Percentiles rank a stretch among this genome's conserved stretches.
phyloP scores from a whole-genome alignment of 2,113 vertebrate genomes.

The Strix aluco region DNA sequence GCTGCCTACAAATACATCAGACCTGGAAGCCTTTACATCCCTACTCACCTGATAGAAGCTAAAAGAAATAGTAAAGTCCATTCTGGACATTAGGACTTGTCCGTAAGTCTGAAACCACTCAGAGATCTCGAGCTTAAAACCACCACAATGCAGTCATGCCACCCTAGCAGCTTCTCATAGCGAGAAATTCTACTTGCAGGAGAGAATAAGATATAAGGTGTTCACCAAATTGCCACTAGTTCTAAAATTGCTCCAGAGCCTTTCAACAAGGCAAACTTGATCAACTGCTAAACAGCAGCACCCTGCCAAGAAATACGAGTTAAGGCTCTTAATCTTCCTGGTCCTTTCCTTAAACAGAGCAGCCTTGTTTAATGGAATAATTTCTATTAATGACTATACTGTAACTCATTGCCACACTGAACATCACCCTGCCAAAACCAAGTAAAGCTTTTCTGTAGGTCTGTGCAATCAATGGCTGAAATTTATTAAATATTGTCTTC shows the following conservation, averaged over 20 bases:
- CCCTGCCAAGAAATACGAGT: neutral
- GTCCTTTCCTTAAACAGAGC: neutral
- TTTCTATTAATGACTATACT: neutral
- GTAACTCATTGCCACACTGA: neutral
- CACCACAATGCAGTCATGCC: neutral
- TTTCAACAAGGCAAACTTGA: neutral
- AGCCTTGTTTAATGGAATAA: neutral
- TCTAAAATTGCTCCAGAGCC: neutral
- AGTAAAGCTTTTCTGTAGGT: neutral
- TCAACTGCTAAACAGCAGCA: neutral
- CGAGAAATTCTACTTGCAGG: neutral
- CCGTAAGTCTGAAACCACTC: neutral
- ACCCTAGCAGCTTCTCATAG: neutral
- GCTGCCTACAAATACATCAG: neutral
- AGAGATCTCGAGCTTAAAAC: neutral
- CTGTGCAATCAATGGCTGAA: neutral
- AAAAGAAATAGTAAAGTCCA: neutral
- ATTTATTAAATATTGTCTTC: neutral
- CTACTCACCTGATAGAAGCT: neutral
- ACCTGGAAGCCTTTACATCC: neutral
- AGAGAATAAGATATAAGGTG: neutral
- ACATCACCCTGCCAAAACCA: neutral
- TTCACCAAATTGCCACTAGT: neutral
- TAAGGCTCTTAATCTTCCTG: neutral
- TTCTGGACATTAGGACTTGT: neutral